phyloP scores from a whole-genome alignment of 2,888 invertebrate genomes.

The Cinara cedri region DNA sequence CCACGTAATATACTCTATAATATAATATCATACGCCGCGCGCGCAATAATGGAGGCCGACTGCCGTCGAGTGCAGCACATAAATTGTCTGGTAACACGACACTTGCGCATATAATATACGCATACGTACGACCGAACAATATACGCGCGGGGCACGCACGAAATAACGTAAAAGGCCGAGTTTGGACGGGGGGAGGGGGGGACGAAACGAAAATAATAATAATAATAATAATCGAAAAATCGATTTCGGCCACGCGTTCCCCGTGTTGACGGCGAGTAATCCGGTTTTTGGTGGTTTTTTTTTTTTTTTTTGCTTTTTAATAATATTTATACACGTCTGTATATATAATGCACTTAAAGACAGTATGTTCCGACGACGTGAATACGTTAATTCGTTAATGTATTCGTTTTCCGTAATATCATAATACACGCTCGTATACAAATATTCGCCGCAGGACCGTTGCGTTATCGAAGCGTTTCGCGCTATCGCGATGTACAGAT shows the following conservation, averaged over 20 bases:
- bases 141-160: neutral
- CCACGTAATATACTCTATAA: neutral
- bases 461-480: neutral
- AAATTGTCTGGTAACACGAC: conserved; percentile 47
- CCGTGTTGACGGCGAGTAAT: neutral
- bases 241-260: conserved; percentile 23
- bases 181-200: too few relatives aligned
- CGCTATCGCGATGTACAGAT: too few relatives aligned
- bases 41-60: neutral
- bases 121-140: too few relatives aligned
- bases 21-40: neutral
- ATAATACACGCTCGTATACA: neutral
- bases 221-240: conserved; percentile 21
- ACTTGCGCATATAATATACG: conserved; percentile 18
- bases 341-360: too few relatives aligned
- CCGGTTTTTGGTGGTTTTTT: conserved; percentile 1
- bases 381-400: too few relatives aligned
- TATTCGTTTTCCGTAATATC: neutral
- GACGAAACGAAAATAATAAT: neutral
- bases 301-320: conserved; percentile 2
- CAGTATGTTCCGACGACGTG: conserved; percentile 32
- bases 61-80: conserved; percentile 36
- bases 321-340: too few relatives aligned
- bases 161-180: conserved; percentile 25
- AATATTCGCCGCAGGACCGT: neutral